These are phyloP conservation scores for Parelbella ahira DNA, from an alignment of 2,888 invertebrate species.

Conservation along the genomic window DNA sequence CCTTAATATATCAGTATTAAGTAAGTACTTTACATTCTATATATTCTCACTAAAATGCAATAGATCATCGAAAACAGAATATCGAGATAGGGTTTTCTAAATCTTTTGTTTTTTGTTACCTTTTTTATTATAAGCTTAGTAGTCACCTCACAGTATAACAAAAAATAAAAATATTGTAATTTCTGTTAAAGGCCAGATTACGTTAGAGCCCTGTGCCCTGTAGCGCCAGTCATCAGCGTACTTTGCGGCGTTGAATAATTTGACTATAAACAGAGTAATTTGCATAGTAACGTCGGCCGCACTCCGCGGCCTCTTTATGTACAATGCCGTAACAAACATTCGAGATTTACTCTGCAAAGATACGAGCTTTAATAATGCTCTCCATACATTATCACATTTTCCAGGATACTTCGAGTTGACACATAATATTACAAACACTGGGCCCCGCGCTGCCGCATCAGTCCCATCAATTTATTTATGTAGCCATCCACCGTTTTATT, in stretches of 20 bases:
- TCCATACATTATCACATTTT: conserved; percentile 23
- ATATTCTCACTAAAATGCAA: too few species aligned
- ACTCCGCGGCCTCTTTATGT: conserved; percentile 9
- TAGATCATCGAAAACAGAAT: too few species aligned
- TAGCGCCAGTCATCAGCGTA: not conserved
- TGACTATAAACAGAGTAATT: conserved; percentile 20
- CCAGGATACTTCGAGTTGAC: conserved; percentile 2
- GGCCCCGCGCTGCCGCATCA: not conserved
- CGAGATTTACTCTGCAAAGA: conserved; percentile 18
- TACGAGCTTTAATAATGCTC: conserved; percentile 21
- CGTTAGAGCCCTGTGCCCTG: conserved; percentile 1
- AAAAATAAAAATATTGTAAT: too few species aligned
- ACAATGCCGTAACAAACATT: conserved; percentile 19
- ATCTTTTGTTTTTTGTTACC: too few species aligned
- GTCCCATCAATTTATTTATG: too few species aligned
- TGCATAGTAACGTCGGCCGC: conserved; percentile 16
- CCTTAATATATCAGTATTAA: too few species aligned
- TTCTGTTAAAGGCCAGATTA: too few species aligned
- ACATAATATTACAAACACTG: conserved; percentile 17
- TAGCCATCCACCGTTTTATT: too few species aligned
- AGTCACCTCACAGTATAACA: too few species aligned
- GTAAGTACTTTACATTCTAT: too few species aligned
- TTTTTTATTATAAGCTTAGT: too few species aligned
- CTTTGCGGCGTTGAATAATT: conserved; percentile 16
- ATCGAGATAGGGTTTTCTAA: too few species aligned